Percentiles rank a stretch among this genome's conserved stretches.
These are phyloP conservation scores for Prosopocoilus inquinatus DNA, from an alignment of 2,888 invertebrate species.

Conservation along the genomic window DNA sequence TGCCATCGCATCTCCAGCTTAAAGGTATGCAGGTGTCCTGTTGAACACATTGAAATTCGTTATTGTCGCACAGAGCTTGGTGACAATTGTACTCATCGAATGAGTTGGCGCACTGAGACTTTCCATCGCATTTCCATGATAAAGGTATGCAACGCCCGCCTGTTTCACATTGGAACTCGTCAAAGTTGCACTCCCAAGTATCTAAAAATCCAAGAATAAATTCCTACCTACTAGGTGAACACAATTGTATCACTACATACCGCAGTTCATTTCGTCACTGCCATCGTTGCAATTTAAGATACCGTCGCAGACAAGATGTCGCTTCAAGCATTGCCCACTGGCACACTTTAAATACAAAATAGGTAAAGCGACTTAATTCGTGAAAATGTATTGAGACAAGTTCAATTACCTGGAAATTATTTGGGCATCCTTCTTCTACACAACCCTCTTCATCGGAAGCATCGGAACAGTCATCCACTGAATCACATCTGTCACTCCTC, in stretches of 20 bases:
- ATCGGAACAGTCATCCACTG: constrained; percentile 60
- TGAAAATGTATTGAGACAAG: background rate
- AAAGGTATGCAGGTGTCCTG: constrained; percentile 61
- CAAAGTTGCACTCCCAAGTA: constrained; percentile 53
- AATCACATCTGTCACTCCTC: constrained; percentile 55
- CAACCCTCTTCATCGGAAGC: constrained; percentile 62
- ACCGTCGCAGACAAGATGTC: constrained; percentile 62
- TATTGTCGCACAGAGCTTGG: constrained; percentile 51
- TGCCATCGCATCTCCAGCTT: constrained; percentile 60
- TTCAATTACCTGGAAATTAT: constrained; percentile 55
- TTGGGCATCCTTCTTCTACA: constrained; percentile 56
- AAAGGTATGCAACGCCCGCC: constrained; percentile 56
- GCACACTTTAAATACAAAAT: constrained; percentile 48
- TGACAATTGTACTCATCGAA: constrained; percentile 58
- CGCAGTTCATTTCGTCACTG: constrained; percentile 59
- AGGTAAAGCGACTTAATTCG: background rate
- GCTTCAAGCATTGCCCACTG: constrained; percentile 59
- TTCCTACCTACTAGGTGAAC: background rate
- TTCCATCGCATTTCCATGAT: constrained; percentile 60
- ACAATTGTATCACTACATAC: constrained; percentile 41
- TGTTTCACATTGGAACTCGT: constrained; percentile 56
- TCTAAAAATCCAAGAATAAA: constrained; percentile 25
- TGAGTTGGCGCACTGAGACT: constrained; percentile 57
- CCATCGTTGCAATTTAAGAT: constrained; percentile 62
- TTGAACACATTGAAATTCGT: constrained; percentile 58